Base-by-base conservation (phyloP, 35 echinoderm and acorn worm genomes). In the Holothuria glaberrima region DNA sequence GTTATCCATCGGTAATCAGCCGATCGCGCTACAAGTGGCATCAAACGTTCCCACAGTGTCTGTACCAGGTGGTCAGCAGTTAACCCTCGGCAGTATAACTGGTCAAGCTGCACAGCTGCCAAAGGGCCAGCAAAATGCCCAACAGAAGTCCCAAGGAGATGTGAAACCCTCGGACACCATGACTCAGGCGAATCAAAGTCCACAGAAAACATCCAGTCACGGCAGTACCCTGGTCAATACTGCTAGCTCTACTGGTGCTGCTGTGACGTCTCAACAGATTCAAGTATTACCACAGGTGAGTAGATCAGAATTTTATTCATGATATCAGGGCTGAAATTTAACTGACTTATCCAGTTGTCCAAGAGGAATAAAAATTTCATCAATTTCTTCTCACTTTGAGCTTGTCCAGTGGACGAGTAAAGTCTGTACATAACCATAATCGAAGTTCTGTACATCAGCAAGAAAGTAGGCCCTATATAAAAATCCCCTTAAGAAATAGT, bases 1-100 rank as follows among this genome's bases (percentile, higher is more conserved):
- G 21, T 62, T 94, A 60, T 78, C 89, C 14, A 72, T 94, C 32
- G 88, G 65, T n/a, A 81, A 88, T 45, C 86, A 92, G 67, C 83
- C 86, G 4, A 52, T 92, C n/a, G 88, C 94, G 10, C 31, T 95
- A 14, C 94, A 95, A 68, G 80, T 84, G 2, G 80, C 80, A 22
- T n/a, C 26, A 20, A 63, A 36, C 31, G 22, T 61, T 21, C 28
- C 52, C 21, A 32, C 46, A 63, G 54, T 84, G 31, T 54, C 50
- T 0, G 57, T 61, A 0, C 80, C 80, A n/a, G 80, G 27, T 38
- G 61, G 56, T n/a, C 54, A 63, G 27, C 80, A 84, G 80, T 61
- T 84, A 18, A 84, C 80, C 31, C 52, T 84, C 61, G 74, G 74
- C 29, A 78, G 38, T 78, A 48, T 78, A 48, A 30, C 80, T 61